Evolutionary conservation across 1,140 invertebrate species (phyloP), one percentile per base, ranked within the genome.

Genomic region (Drosophila quadrilineata): DNA sequence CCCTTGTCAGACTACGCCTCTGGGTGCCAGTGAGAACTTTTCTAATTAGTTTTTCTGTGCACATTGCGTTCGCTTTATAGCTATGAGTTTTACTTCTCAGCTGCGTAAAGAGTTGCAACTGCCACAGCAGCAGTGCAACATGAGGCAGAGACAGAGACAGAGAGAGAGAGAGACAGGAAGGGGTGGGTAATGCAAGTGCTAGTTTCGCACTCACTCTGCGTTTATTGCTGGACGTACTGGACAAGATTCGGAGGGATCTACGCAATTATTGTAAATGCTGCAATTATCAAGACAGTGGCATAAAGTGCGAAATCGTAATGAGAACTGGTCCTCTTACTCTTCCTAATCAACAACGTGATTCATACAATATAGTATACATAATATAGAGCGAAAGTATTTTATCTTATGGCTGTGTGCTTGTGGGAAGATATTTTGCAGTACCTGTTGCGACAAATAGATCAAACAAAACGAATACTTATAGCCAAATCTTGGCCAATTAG

Each of bases 21-120:
- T 35, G 28, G 17, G n/a, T 22, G 4, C 56, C 46, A 40, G 56
- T n/a, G n/a, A 66, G 63, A 66, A 66, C 46, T 66, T 66, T 66
- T 66, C 56, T 66, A 66, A 66, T 66, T 66, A 66, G 63, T 66
- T 66, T 66, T 66, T 66, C 56, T 43, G 56, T 46, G 43, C 63
- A 66, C 29, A n/a, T n/a, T n/a, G n/a, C n/a, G n/a, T 60, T 36
- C 63, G 63, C 56, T 66, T 66, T 66, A 66, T 60, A 59, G 54
- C 50, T 65, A 59, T 65, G 62, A 54, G 50, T 66, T 60, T 60
- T 16, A 66, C 29, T 60, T 65, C 62, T 59, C 46, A 46, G 31
- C 63, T 53, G 45, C 31, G 50, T 33, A 24, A 58, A 65, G n/a
- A n/a, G 54, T 41, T 57, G 53, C 62, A 49, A 43, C 43, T 12